Conservation (phyloP, 2,113 vertebrate genomes). For the Entelurus aequoreus region DNA sequence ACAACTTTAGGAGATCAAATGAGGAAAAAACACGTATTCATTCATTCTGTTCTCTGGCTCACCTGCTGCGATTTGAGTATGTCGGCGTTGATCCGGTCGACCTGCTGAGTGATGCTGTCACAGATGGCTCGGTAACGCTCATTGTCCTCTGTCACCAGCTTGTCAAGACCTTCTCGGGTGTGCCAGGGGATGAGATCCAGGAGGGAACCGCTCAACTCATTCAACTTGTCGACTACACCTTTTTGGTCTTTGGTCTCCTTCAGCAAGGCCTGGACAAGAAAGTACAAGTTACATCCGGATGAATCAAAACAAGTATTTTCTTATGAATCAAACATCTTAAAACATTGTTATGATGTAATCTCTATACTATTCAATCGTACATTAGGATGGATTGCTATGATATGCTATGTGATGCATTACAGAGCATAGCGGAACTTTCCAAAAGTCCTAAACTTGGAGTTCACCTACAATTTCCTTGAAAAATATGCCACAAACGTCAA, state of each 20-base stretch:
- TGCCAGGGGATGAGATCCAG: constrained; percentile 94
- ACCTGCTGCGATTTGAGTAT: constrained; percentile 92
- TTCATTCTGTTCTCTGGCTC: constrained; percentile 26
- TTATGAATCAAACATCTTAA: background rate
- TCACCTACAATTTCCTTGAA: too few relatives aligned
- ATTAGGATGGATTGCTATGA: too few relatives aligned
- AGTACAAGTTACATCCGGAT: background rate
- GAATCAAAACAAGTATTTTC: background rate
- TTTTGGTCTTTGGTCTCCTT: constrained; percentile 81
- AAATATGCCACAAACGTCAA: too few relatives aligned
- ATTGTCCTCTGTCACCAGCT: constrained; percentile 84
- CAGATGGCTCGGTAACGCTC: constrained; percentile 80
- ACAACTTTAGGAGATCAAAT: background rate
- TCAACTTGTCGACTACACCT: constrained; percentile 80
- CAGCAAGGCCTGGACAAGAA: constrained; percentile 75
- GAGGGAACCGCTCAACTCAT: constrained; percentile 85
- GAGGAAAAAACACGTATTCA: background rate
- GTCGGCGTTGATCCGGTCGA: constrained; percentile 86
- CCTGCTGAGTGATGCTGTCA: constrained; percentile 79
- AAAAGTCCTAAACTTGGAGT: too few relatives aligned
- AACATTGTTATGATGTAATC: background rate
- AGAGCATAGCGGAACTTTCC: too few relatives aligned
- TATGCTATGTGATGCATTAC: too few relatives aligned
- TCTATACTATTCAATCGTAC: too few relatives aligned
- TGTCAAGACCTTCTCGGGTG: constrained; percentile 87